A percentile compares a stretch with the other conserved stretches of the same genome.
Conservation (phyloP, 2,113 vertebrate species). For the Phalacrocorax aristotelis region DNA sequence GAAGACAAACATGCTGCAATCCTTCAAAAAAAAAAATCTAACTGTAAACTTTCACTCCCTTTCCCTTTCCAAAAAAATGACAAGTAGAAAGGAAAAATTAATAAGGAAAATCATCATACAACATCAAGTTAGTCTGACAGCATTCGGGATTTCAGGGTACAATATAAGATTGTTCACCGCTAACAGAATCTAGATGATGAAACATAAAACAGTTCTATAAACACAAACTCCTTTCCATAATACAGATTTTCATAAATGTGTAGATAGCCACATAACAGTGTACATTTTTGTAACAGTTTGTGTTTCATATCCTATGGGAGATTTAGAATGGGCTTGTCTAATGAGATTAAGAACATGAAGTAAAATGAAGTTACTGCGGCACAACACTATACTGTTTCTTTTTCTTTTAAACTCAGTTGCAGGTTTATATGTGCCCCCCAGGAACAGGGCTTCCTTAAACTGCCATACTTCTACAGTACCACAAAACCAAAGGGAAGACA, state of each 20-base stretch:
- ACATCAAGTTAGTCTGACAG: not conserved
- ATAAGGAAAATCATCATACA: not conserved
- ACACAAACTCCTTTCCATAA: not conserved
- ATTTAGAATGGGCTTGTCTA: not conserved
- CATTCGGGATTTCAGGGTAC: not conserved
- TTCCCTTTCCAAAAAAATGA: not conserved
- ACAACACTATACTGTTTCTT: not conserved
- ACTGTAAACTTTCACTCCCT: not conserved
- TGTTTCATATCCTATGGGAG: not conserved
- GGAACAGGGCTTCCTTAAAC: not conserved
- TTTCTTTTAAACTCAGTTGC: not conserved
- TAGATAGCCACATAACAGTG: not conserved
- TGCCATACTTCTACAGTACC: not conserved
- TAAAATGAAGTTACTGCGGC: not conserved
- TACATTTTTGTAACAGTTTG: not conserved
- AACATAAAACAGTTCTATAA: not conserved
- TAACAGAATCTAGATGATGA: not conserved
- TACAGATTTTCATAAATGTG: not conserved
- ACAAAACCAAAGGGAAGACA: not conserved
- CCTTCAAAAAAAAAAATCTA: not conserved
- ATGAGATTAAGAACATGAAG: not conserved
- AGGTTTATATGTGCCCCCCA: accelerated
- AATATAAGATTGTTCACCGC: not conserved
- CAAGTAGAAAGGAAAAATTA: not conserved
- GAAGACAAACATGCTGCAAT: not conserved